Evolutionary conservation across 2,888 invertebrate genomes (phyloP).

Genomic region (Lacanobia wlatinum): DNA sequence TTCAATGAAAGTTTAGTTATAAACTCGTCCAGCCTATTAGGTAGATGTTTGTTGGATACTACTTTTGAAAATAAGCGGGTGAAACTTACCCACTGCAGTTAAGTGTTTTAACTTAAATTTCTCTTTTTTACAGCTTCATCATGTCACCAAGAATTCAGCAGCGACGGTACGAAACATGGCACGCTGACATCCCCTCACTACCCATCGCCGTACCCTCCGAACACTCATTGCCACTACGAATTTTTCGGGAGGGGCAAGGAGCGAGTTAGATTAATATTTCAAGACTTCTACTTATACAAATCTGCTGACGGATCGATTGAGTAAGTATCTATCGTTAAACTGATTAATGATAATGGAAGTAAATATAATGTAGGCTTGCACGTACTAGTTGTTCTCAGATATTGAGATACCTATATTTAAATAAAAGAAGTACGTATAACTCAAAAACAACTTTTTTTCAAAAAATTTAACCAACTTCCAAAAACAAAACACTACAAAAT

Average conservation of each 20-base stretch:
- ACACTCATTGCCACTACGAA: constrained; percentile 96
- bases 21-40: not conserved
- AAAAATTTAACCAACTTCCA: no score
- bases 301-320: constrained; percentile 91
- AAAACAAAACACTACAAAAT: no score
- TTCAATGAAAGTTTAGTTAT: no score
- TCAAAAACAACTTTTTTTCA: no score
- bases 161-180: constrained; percentile 95
- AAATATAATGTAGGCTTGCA: no score
- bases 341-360: not conserved
- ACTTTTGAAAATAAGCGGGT: not conserved
- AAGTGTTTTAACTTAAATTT: constrained; percentile 19
- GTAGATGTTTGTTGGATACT: not conserved
- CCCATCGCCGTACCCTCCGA: constrained; percentile 95
- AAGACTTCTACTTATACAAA: constrained; percentile 95
- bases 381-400: no score
- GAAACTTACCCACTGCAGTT: not conserved
- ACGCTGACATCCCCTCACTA: constrained; percentile 96
- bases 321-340: constrained; percentile 86
- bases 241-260: constrained; percentile 97
- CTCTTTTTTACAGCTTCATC: constrained; percentile 92
- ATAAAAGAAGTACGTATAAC: no score
- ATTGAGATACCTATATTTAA: no score
- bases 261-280: constrained; percentile 95
- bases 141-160: constrained; percentile 94